phyloP scores from a whole-genome alignment of 2,888 invertebrate genomes.

The Deladenus siricidicola region DNA sequence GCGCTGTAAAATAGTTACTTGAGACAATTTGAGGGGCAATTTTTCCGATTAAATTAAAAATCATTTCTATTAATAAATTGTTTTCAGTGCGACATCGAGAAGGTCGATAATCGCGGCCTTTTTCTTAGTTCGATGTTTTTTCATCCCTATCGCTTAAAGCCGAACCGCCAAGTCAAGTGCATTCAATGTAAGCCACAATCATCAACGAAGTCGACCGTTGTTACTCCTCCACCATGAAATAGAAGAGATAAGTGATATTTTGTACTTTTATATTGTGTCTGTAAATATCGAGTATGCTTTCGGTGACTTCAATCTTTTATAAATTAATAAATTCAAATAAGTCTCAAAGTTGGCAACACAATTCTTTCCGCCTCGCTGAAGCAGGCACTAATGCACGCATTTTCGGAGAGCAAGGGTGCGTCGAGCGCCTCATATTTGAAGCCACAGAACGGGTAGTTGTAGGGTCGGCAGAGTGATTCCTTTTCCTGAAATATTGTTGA shows the following conservation, averaged over 20 bases:
- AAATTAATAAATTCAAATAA: constrained; percentile 11
- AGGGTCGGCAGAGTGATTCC: constrained; percentile 26
- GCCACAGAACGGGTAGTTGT: constrained; percentile 22
- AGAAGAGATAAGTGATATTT: too few relatives aligned
- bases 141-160: constrained; percentile 12
- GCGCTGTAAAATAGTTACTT: too few relatives aligned
- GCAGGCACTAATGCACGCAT: constrained; percentile 18
- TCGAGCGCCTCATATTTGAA: constrained; percentile 9
- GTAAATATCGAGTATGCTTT: too few relatives aligned
- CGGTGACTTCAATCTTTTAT: too few relatives aligned
- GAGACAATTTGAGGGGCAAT: too few relatives aligned
- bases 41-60: too few relatives aligned
- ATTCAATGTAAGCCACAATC: constrained; percentile 1
- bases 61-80: too few relatives aligned
- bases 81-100: too few relatives aligned
- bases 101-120: too few relatives aligned
- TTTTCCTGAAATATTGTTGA: constrained; percentile 12
- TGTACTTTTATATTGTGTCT: too few relatives aligned
- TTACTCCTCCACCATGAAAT: too few relatives aligned
- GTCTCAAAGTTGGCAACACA: constrained; percentile 14
- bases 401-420: constrained; percentile 16
- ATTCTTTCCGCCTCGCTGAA: constrained; percentile 21
- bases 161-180: constrained; percentile 12
- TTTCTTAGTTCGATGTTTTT: constrained; percentile 11
- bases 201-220: neutral